Conservation (phyloP, 2,797 vertebrate genomes). For the Esox lucius region DNA sequence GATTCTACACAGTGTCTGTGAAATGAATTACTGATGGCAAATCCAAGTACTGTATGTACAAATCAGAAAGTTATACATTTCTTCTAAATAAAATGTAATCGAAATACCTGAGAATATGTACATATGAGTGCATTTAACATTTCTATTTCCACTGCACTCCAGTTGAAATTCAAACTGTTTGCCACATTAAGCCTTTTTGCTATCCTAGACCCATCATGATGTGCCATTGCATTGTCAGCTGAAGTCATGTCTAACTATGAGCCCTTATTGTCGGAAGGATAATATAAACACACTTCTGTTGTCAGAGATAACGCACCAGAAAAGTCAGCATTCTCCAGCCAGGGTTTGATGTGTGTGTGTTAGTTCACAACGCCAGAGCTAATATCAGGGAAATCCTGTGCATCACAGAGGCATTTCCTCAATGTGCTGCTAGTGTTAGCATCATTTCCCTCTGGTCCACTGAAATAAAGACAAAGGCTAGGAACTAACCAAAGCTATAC, state of each 20-base stretch:
- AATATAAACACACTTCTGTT: neutral
- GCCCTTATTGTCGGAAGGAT: conserved; percentile 23
- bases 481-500: too few species aligned
- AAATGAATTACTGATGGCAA: too few species aligned
- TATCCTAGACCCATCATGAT: neutral
- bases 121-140: too few species aligned
- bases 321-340: neutral
- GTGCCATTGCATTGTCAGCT: neutral
- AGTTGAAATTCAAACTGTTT: too few species aligned
- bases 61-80: too few species aligned
- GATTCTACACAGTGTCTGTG: too few species aligned
- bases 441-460: neutral
- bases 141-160: too few species aligned
- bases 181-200: too few species aligned
- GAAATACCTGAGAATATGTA: too few species aligned
- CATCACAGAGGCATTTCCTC: conserved; percentile 72
- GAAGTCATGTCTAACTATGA: neutral
- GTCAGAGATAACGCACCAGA: neutral
- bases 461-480: neutral
- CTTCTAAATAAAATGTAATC: too few species aligned
- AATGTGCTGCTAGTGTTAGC: conserved; percentile 40
- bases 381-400: conserved; percentile 77
- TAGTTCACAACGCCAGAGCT: conserved; percentile 41
- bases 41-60: too few species aligned
- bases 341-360: conserved; percentile 63